Evolutionary conservation across 2,113 vertebrate genomes (phyloP).

Genomic region (Ctenodactylus gundi): DNA sequence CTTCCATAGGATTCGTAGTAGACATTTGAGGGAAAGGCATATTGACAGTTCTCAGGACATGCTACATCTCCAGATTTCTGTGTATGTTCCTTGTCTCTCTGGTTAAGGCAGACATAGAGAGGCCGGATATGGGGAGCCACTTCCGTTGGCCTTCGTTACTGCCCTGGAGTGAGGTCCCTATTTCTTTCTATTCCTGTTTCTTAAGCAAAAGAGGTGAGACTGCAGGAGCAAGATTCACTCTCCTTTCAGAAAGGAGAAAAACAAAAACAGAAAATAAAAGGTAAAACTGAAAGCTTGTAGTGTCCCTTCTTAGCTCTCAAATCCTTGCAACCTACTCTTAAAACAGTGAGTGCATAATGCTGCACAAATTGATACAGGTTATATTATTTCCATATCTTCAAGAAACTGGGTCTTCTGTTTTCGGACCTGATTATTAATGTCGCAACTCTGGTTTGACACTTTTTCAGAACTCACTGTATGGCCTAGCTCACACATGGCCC

Average conservation of each 20-base stretch:
- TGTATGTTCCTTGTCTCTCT: accelerated
- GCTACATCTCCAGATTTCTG: background rate
- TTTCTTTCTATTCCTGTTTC: background rate
- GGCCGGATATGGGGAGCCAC: background rate
- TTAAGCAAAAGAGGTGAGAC: background rate
- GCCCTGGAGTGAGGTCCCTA: background rate
- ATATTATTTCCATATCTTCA: background rate
- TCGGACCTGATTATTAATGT: background rate
- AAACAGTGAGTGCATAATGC: no score
- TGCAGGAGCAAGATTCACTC: background rate
- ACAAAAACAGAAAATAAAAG: background rate
- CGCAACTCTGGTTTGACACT: background rate
- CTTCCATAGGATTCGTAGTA: background rate
- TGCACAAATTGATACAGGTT: accelerated
- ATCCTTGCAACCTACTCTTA: background rate
- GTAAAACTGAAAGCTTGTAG: background rate
- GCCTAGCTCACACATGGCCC: background rate
- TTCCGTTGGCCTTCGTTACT: background rate
- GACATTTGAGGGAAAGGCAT: background rate
- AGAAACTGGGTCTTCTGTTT: background rate
- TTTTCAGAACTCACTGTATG: background rate
- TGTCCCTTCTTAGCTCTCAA: background rate
- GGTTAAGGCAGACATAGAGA: background rate
- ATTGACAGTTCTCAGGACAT: no score
- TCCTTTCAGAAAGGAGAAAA: background rate